These are phyloP conservation scores for Scaptomyza caliginosa DNA, from an alignment of 2,888 invertebrate genomes.

Conservation along the genomic window DNA sequence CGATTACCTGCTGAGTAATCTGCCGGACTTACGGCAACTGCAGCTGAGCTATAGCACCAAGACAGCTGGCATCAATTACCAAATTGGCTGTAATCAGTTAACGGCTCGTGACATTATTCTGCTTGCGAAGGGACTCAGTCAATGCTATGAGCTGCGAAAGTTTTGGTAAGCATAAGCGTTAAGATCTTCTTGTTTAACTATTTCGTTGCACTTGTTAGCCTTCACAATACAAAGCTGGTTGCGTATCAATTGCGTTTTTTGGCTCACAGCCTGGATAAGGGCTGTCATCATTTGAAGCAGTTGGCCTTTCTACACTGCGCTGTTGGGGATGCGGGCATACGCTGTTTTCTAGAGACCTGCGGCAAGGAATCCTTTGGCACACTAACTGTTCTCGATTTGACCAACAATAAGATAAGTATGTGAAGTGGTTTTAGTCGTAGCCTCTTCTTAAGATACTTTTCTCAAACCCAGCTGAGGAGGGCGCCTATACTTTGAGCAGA, in stretches of 20 bases:
- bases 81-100: conserved; percentile 82
- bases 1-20: conserved; percentile 83
- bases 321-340: conserved; percentile 82
- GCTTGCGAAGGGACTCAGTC: conserved; percentile 80
- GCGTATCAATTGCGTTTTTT: conserved; percentile 80
- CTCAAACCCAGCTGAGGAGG: conserved; percentile 74
- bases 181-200: background rate
- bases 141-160: conserved; percentile 80
- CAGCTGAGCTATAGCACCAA: conserved; percentile 83
- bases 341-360: conserved; percentile 78
- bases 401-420: conserved; percentile 83
- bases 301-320: conserved; percentile 80
- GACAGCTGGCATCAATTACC: conserved; percentile 82
- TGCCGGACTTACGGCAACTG: conserved; percentile 82
- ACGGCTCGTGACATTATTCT: conserved; percentile 79
- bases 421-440: too few relatives aligned
- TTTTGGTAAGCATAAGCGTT: conserved; percentile 73
- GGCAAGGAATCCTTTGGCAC: conserved; percentile 80
- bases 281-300: conserved; percentile 78
- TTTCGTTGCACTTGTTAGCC: conserved; percentile 53
- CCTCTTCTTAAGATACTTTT: background rate
- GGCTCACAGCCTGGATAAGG: conserved; percentile 82
- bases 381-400: conserved; percentile 77
- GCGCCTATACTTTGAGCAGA: conserved; percentile 79
- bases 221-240: conserved; percentile 82